These are phyloP conservation scores for Pinctada fucata DNA, from an alignment of 2,888 invertebrate genomes.

Conservation along the genomic window DNA sequence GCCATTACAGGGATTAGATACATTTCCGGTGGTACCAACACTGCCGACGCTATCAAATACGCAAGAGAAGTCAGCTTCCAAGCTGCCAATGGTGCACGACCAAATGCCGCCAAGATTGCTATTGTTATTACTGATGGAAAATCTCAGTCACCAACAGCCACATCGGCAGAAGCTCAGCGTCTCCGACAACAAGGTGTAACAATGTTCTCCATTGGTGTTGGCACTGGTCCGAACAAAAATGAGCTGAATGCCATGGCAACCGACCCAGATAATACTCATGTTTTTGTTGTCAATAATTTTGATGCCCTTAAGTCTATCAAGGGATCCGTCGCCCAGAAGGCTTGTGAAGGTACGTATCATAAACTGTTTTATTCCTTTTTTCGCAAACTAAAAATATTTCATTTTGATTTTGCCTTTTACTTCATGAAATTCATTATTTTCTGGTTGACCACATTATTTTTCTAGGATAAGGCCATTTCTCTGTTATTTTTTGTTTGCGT, in stretches of 20 bases:
- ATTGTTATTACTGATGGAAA: constrained; percentile 65
- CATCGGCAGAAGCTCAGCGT: constrained; percentile 55
- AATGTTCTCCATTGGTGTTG: constrained; percentile 67
- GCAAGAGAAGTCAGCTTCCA: constrained; percentile 60
- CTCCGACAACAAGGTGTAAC: constrained; percentile 59
- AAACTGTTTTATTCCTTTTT: not conserved
- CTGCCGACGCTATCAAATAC: constrained; percentile 57
- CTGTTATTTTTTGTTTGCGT: too few relatives aligned
- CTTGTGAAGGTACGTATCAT: constrained; percentile 58
- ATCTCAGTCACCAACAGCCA: constrained; percentile 57
- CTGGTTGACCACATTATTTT: too few relatives aligned
- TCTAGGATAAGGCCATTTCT: too few relatives aligned
- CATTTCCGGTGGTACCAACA: constrained; percentile 56
- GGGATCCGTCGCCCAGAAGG: constrained; percentile 55
- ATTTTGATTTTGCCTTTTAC: too few relatives aligned
- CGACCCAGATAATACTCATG: constrained; percentile 62
- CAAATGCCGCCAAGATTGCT: constrained; percentile 62
- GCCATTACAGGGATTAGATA: constrained; percentile 45
- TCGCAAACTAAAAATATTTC: too few relatives aligned
- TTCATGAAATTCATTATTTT: too few relatives aligned
- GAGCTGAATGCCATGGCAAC: constrained; percentile 67
- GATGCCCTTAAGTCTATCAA: constrained; percentile 62
- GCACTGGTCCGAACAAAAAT: constrained; percentile 48
- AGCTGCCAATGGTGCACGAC: constrained; percentile 58
- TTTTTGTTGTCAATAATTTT: constrained; percentile 65